Percentiles rank a stretch among this genome's conserved stretches.
Evolutionary conservation across 1,140 invertebrate genomes (phyloP).

Genomic region (Saccostrea echinata): DNA sequence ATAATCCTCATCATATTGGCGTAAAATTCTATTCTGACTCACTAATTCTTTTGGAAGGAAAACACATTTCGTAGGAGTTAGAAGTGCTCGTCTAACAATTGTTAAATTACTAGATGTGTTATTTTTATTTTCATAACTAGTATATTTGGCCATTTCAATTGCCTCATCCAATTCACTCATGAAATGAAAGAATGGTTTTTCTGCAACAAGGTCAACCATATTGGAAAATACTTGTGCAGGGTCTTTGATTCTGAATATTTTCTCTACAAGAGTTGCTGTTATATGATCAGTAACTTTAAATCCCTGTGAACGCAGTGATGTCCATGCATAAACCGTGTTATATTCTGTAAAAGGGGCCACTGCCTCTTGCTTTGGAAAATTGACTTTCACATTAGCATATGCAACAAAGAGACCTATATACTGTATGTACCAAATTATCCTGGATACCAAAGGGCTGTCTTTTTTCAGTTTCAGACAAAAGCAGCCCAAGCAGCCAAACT

Average conservation of each 20-base stretch:
- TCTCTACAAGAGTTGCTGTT: background rate
- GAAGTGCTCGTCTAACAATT: background rate
- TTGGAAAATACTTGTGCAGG: background rate
- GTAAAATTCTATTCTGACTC: constrained; percentile 37
- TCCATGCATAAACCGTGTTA: constrained; percentile 42
- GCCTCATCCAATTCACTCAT: too few relatives aligned
- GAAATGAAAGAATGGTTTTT: constrained; percentile 10
- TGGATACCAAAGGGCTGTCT: background rate
- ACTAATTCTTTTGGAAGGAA: constrained; percentile 27
- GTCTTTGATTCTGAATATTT: background rate
- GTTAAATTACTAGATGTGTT: background rate
- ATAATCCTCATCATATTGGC: constrained; percentile 38
- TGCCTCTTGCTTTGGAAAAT: too few relatives aligned
- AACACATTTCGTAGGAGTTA: constrained; percentile 39
- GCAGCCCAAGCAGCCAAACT: background rate
- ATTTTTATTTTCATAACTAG: background rate
- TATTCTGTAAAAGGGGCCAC: background rate
- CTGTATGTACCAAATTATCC: background rate
- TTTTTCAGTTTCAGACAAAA: background rate
- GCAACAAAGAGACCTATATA: background rate
- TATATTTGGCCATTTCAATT: background rate
- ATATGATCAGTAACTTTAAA: constrained; percentile 46
- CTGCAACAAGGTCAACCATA: background rate
- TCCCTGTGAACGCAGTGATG: background rate
- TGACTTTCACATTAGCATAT: background rate